Evolutionary conservation across 2,113 vertebrate genomes (phyloP), one percentile per base, ranked within the genome.

Genomic region (Gnathonemus longibarbis): DNA sequence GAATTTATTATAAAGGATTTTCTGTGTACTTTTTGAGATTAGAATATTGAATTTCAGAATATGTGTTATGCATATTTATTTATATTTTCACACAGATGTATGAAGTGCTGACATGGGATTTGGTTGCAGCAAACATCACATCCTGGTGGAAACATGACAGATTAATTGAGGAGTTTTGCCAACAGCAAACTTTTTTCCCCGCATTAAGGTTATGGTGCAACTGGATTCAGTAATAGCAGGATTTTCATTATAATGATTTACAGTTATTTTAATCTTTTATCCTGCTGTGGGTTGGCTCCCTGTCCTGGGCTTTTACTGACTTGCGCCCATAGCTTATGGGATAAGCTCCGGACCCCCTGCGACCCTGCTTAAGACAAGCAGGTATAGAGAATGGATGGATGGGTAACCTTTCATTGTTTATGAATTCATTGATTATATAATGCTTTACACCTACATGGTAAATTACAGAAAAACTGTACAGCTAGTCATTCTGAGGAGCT

Each of bases 131-230:
- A 84, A 91, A 87, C 70, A 31, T 70, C 86, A 88, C 87, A 92
- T 92, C 88, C 90, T 91, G 87, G 62, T 88, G 90, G 88, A 93
- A 92, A 88, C 93, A 91, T 50, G 90, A 91, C 90, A 91, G 90
- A 92, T 93, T 92, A 94, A 92, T 91, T 93, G 89, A 90, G 89
- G 90, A 92, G 90, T 93, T 93, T 93, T 87, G 92, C 92, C 93
- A 92, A 93, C 89, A 94, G 94, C 92, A 88, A 91, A 90, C 91
- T 91, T 87, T 92, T 92, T 92, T 53, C 52, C 94, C 92, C 49
- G 92, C 66, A 92, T 94, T 93, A 92, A 90, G 91, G 35, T 48
- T 88, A 83, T 83, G 85, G 91, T 42, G 53, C 90, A 88, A 88
- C 53, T 45, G 42, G 74, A 83, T 66, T 39, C 74, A 84, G 48